phyloP scores from a whole-genome alignment of 2,113 vertebrate genomes.

The Megaptera novaeangliae region DNA sequence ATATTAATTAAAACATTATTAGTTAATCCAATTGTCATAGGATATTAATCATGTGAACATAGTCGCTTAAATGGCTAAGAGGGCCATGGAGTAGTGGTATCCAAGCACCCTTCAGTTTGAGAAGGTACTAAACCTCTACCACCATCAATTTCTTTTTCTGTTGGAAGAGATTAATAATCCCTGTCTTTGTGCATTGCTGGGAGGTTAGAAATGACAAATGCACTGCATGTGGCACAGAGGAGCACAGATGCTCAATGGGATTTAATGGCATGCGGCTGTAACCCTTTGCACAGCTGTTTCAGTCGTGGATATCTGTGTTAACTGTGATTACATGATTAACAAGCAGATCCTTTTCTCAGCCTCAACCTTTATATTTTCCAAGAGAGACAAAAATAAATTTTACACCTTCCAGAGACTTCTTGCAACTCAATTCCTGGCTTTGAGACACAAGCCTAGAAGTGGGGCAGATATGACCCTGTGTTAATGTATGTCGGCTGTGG shows the following conservation, averaged over 20 bases:
- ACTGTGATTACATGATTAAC: not conserved
- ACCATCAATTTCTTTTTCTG: not conserved
- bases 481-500: fast-evolving
- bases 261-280: not conserved
- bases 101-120: not conserved
- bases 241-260: fast-evolving
- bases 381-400: not conserved
- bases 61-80: not conserved
- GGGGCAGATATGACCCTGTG: no score
- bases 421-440: not conserved
- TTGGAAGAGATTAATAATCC: not conserved
- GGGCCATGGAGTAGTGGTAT: fast-evolving
- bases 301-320: not conserved
- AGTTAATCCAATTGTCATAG: not conserved
- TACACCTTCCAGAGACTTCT: no score
- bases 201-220: not conserved
- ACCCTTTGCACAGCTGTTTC: fast-evolving
- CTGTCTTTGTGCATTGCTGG: not conserved
- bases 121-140: not conserved
- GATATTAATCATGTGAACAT: not conserved
- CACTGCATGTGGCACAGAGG: fast-evolving
- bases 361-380: not conserved
- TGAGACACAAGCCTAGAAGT: fast-evolving
- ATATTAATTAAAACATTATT: not conserved
- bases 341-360: not conserved